Conservation (phyloP, 2,797 vertebrate species). For the Paratrypauchen microcephalus region DNA sequence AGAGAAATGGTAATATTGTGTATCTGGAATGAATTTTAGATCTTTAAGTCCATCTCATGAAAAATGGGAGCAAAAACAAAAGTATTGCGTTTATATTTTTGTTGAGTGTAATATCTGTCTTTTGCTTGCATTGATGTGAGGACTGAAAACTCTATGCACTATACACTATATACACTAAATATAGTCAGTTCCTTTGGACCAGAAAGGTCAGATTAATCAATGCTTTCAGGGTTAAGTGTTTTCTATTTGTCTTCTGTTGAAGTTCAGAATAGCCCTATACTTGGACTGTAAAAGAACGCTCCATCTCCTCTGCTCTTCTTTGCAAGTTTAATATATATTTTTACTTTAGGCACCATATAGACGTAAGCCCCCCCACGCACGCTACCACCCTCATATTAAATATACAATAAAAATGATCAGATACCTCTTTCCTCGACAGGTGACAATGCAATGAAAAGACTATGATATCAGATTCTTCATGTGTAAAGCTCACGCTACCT, state of each 20-base stretch:
- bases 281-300: conserved; percentile 30
- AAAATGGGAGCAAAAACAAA: no score
- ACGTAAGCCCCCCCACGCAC: conserved; percentile 14
- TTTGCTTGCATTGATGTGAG: not conserved
- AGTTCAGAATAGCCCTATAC: conserved; percentile 33
- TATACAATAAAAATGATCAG: conserved; percentile 39
- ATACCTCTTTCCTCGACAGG: conserved; percentile 45
- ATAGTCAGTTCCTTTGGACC: conserved; percentile 17
- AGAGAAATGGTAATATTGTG: no score
- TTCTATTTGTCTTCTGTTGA: conserved; percentile 35
- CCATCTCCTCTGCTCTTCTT: conserved; percentile 36
- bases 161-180: conserved; percentile 2
- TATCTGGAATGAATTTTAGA: no score
- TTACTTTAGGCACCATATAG: conserved; percentile 27
- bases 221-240: conserved; percentile 54
- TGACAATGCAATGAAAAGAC: conserved; percentile 53
- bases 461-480: conserved; percentile 46
- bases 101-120: no score
- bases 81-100: no score
- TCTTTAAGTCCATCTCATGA: no score
- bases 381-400: conserved; percentile 4
- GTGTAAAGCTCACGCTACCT: conserved; percentile 61
- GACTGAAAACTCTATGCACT: not conserved
- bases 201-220: conserved; percentile 53
- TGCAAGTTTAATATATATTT: conserved; percentile 51